These are phyloP conservation scores for Drosophila tani DNA, from an alignment of 1,140 invertebrate species.

Conservation along the genomic window DNA sequence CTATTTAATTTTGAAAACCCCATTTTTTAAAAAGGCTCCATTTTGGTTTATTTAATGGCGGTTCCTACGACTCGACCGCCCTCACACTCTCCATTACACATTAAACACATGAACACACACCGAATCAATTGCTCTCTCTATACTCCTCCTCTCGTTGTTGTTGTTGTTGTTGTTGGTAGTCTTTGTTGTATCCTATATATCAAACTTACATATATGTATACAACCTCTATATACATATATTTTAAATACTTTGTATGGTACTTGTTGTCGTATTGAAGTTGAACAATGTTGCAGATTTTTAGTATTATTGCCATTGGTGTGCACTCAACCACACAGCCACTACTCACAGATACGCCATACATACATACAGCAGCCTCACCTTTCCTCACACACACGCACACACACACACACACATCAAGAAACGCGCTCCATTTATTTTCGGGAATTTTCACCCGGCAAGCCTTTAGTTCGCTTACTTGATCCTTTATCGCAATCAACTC, in stretches of 20 bases:
- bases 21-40: slow-evolving; percentile 3
- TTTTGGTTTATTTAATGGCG: slow-evolving; percentile 30
- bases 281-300: slow-evolving; percentile 68
- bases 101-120: slow-evolving; percentile 20
- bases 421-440: slow-evolving; percentile 57
- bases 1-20: slow-evolving; percentile 3
- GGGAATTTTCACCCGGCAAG: slow-evolving; percentile 29
- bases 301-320: slow-evolving; percentile 76
- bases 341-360: slow-evolving; percentile 30
- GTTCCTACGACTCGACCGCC: slow-evolving; percentile 21
- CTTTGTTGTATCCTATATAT: slow-evolving; percentile 60
- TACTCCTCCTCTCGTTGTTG: slow-evolving; percentile 39
- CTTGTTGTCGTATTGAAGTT: slow-evolving; percentile 71
- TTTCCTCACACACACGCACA: slow-evolving; percentile 19
- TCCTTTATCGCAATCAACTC: slow-evolving; percentile 33
- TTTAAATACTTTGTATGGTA: slow-evolving; percentile 67
- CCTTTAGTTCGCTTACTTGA: slow-evolving; percentile 47
- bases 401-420: slow-evolving; percentile 36
- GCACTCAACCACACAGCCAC: slow-evolving; percentile 65
- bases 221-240: slow-evolving; percentile 45
- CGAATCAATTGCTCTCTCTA: slow-evolving; percentile 56
- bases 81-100: slow-evolving; percentile 5
- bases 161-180: slow-evolving; percentile 67
- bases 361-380: slow-evolving; percentile 19
- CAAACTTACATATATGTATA: slow-evolving; percentile 32